Base-by-base conservation (phyloP, 2,888 invertebrate genomes). In the Drepana falcataria region DNA sequence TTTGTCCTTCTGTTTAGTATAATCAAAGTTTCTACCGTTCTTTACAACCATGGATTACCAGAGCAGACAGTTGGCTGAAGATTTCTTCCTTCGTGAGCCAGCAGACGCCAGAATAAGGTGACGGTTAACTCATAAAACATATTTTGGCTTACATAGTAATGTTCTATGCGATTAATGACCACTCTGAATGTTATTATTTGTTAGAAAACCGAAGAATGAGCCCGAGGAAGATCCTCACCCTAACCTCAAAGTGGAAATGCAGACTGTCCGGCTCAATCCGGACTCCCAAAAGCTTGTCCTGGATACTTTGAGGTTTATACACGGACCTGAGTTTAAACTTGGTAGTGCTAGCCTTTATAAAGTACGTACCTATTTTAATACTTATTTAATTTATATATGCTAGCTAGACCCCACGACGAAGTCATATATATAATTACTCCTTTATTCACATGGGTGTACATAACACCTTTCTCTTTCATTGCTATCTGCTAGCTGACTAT, bases 291-390 rank as follows among this genome's bases (percentile, higher is more conserved):
- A 94, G 73, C 89, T 94, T 68, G 92, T 96, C 47, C 92, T 95
- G 83, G 95, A 96, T 60, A 95, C 96, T 2, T 80, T 96, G 53
- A 93, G 93, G 60, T 93, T 92, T 64, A 94, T 96, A 61, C 94
- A 95, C 83, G 96, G 96, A n/a, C 90, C 94, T 58, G 94, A 93
- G 58, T 93, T 93, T 69, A 91, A 92, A 69, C 80, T 93, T 56
- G 87, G 88, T 35, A 92, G 91, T 71, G 88, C 92, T 35, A 83
- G 91, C 55, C 82, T 91, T 55, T 93, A 93, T 88, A 93, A 92
- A 91, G 91, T 88, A 76, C 55, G 56, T 58, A 92, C 83, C 87
- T 65, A 35, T n/a, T 51, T 55, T 7, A 21, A 21, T 21, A 21
- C 21, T 21, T 21, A 21, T 21, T 21, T 21, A 21, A 41, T 47